phyloP scores from a whole-genome alignment of 2,113 vertebrate genomes.

The Triplophysa siluroides region DNA sequence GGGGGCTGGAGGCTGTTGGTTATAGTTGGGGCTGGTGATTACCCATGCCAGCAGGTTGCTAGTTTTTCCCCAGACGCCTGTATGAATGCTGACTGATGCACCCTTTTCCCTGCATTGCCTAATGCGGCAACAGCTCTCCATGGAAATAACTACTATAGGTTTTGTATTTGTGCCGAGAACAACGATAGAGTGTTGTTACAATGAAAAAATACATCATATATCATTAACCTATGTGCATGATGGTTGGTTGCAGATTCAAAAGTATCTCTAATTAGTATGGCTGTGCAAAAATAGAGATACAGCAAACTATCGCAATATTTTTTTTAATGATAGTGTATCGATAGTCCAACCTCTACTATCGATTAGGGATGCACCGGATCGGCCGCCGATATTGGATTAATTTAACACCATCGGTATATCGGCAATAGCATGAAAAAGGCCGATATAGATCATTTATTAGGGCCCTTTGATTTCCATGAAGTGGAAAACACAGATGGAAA shows the following conservation, averaged over 20 bases:
- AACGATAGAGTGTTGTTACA: conserved; percentile 1
- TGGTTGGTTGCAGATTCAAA: background rate
- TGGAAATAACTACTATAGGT: conserved; percentile 1
- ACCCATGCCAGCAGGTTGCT: conserved; percentile 47
- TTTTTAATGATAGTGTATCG: too few species aligned
- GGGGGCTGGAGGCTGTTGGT: conserved; percentile 45
- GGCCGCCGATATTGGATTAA: too few species aligned
- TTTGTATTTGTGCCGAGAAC: background rate
- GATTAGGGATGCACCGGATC: too few species aligned
- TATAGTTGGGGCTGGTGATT: conserved; percentile 53
- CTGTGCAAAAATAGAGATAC: too few species aligned
- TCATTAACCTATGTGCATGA: background rate
- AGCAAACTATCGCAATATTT: too few species aligned
- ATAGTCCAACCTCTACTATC: too few species aligned
- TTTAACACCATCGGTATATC: too few species aligned
- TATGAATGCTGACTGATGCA: conserved; percentile 59
- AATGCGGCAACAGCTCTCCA: background rate
- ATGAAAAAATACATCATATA: conserved; percentile 11
- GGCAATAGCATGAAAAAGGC: too few species aligned
- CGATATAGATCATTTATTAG: too few species aligned
- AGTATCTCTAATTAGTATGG: too few species aligned
- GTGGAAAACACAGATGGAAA: too few species aligned
- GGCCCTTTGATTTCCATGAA: too few species aligned
- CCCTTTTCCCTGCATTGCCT: conserved; percentile 5
- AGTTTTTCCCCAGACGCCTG: conserved; percentile 59